Conservation (phyloP, 2,888 invertebrate genomes). For the Melipona bicolor region DNA sequence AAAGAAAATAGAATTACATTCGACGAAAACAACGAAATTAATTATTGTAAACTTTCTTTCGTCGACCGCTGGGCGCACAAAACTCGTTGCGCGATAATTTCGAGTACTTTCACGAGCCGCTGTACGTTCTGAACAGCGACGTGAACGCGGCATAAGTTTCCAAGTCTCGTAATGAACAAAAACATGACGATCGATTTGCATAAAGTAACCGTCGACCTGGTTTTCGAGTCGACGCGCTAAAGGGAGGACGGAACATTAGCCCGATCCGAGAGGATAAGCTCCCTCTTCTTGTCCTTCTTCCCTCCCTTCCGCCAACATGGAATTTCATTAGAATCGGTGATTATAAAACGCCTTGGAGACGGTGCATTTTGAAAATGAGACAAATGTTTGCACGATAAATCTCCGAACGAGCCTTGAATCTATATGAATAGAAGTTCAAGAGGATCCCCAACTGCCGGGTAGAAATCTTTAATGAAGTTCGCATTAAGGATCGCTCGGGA, state of each 20-base stretch:
- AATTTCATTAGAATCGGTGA: slow-evolving; percentile 31
- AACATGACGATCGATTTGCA: slow-evolving; percentile 37
- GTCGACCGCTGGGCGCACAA: too few species aligned
- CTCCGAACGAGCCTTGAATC: slow-evolving; percentile 43
- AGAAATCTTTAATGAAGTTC: slow-evolving; percentile 66
- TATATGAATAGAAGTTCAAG: slow-evolving; percentile 50
- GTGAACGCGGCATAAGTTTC: too few species aligned
- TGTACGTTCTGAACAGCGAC: too few species aligned
- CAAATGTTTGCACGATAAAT: slow-evolving; percentile 55
- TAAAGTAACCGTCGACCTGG: slow-evolving; percentile 22
- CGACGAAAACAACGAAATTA: too few species aligned
- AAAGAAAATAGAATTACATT: too few species aligned
- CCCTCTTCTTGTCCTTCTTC: background rate
- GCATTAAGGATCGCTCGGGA: slow-evolving; percentile 52
- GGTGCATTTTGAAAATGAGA: slow-evolving; percentile 38
- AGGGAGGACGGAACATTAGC: background rate
- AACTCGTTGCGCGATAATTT: too few species aligned
- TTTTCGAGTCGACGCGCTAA: background rate
- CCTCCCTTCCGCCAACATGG: background rate
- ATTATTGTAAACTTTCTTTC: too few species aligned
- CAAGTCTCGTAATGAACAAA: background rate
- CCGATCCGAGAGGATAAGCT: slow-evolving; percentile 17
- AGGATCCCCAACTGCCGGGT: slow-evolving; percentile 31
- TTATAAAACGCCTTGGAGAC: slow-evolving; percentile 17
- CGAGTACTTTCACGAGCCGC: too few species aligned